phyloP scores from a whole-genome alignment of 92 coral and sea anemone genomes.

The Parazoanthus swiftii region DNA sequence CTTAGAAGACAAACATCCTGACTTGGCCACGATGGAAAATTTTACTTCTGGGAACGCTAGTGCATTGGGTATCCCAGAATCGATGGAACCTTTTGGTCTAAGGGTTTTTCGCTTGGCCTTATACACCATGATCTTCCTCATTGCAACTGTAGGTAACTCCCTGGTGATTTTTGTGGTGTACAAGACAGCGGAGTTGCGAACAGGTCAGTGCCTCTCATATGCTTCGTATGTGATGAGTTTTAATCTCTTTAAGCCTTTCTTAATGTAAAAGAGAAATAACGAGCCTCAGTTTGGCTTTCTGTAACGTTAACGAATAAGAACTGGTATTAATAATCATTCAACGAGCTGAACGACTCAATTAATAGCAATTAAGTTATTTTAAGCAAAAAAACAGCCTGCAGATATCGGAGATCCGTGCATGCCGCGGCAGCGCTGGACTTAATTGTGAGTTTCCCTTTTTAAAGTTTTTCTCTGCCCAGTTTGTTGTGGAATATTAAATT shows the following conservation, averaged over 20 bases:
- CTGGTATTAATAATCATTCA: conserved; percentile 33
- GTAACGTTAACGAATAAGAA: neutral
- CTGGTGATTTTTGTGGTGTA: conserved; percentile 93
- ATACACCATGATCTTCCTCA: conserved; percentile 82
- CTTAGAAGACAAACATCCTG: neutral
- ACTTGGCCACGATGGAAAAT: conserved; percentile 6
- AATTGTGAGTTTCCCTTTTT: neutral
- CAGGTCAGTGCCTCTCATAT: conserved; percentile 59
- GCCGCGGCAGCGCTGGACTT: neutral
- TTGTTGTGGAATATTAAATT: conserved; percentile 14
- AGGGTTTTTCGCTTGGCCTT: conserved; percentile 78
- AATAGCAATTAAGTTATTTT: neutral
- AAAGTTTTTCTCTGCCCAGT: conserved; percentile 11
- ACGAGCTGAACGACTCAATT: conserved; percentile 31
- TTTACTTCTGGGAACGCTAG: conserved; percentile 19
- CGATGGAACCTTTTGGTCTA: conserved; percentile 78
- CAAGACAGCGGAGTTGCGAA: conserved; percentile 87
- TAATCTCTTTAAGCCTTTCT: conserved; percentile 22
- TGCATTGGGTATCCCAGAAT: neutral
- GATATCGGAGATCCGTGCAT: neutral
- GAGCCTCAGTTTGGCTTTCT: neutral
- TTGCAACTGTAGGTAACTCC: conserved; percentile 88
- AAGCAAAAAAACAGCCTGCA: neutral
- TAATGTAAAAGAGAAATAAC: neutral
- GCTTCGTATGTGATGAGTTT: neutral